Evolutionary conservation across 2,797 vertebrate species (phyloP), one percentile per base, ranked within the genome.

Genomic region (Macroramphosus scolopax): DNA sequence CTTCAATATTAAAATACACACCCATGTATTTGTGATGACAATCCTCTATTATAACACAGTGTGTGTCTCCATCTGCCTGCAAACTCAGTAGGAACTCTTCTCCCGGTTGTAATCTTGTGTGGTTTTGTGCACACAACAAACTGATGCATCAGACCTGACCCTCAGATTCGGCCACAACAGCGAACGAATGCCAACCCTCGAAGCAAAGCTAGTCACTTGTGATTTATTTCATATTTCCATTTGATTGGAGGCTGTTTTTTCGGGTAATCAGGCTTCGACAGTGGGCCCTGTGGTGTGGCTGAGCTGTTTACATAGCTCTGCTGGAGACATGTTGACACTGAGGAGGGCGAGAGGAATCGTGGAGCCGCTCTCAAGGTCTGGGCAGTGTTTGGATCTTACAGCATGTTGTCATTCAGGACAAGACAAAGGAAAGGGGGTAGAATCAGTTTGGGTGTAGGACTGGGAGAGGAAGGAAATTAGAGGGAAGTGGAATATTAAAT

Each of bases 141-240:
- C 53, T 78, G 77, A 81, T 68, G 75, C 65, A 85, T 82, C 84
- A 74, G 81, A 87, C 72, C 75, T 72, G 72, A 83, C 74, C 75
- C 64, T 74, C 65, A 44, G 40, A 76, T 67, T 76, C 51, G 49
- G 72, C 82, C 78, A 80, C 82, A 82, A 66, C 47, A 63, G 55
- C 68, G 51, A 57, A 72, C 37, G 44, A 8, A 35, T 43, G 63
- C 81, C 75, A 72, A 42, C 63, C 57, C 78, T 77, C 28, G 18
- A 54, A 80, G 71, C 75, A 22, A 12, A 68, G 45, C 68, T 17
- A 72, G 80, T 87, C 82, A 67, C 77, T 69, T 82, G 53, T 87
- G 86, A 88, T 88, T 82, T 81, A 88, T 84, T 83, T 88, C 82
- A 87, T 81, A 80, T 83, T 87, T 85, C 74, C 68, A 66, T 86